A percentile compares a stretch with the other conserved stretches of the same genome.
phyloP scores from a whole-genome alignment of 2,797 vertebrate genomes.

The Craterocephalus amniculus region DNA sequence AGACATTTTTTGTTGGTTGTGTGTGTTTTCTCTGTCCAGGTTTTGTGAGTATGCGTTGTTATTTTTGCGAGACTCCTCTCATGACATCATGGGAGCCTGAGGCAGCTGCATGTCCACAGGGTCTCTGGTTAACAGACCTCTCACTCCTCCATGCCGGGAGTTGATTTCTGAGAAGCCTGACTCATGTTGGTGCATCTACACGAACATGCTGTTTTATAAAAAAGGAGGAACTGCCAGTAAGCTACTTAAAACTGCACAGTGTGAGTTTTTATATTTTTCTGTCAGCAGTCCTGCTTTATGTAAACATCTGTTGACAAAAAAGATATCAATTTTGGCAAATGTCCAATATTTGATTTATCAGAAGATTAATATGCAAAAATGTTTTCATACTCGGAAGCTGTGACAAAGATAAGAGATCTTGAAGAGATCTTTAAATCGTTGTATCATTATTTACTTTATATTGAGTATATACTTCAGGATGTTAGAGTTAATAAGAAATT shows the following conservation, averaged over 20 bases:
- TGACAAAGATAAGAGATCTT: not conserved
- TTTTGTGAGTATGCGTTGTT: conserved; percentile 27
- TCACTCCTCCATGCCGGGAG: conserved; percentile 11
- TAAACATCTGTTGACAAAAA: conserved; percentile 5
- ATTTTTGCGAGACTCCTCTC: conserved; percentile 35
- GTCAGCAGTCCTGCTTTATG: not conserved
- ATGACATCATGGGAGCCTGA: conserved; percentile 61
- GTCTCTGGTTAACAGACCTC: conserved; percentile 15
- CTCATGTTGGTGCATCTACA: conserved; percentile 15
- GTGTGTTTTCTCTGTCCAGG: conserved; percentile 34
- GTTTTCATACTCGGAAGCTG: not conserved
- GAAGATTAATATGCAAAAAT: not conserved
- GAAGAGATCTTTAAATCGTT: not conserved
- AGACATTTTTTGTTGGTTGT: conserved; percentile 54
- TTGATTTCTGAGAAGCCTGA: conserved; percentile 1
- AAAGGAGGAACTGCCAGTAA: not conserved
- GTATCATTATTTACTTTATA: not conserved
- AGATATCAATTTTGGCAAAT: not conserved
- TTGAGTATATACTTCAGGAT: not conserved
- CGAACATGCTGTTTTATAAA: not conserved
- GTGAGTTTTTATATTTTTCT: not conserved
- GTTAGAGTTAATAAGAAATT: not conserved
- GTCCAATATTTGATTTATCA: not conserved
- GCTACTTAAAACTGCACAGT: not conserved
- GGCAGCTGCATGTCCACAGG: conserved; percentile 33